Evolutionary conservation across 2,797 vertebrate genomes (phyloP), one percentile per base, ranked within the genome.

Genomic region (Enteromius paludinosus): DNA sequence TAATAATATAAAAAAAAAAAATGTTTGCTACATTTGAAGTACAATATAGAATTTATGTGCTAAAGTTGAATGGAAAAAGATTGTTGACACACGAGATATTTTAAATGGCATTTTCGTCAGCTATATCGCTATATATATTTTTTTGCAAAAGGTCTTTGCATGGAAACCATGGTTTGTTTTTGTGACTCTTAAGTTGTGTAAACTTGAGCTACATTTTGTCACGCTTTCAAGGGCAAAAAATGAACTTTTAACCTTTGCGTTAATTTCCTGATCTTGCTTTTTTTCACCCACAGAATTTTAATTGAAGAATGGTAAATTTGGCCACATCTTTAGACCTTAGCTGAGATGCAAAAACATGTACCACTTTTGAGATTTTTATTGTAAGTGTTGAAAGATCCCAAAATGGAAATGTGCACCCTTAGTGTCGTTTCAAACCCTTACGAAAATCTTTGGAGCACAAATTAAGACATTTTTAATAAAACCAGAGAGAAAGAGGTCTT

Each of bases 301-400:
- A 12, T 7, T 2, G 6, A 47, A 7, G 11, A 15, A 54, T 6
- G 20, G 30, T 15, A 38, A 23, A 73, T 52, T 10, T 11, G 15
- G 18, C 9, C 25, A 11, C 5, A 33, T 18, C 45, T 72, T 72
- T n/a, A 52, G 10, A 49, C 4, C 45, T 71, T 7, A 20, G 45
- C 9, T 33, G 18, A 33, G 10, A 33, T 33, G n/a, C 17, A 52
- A 72, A 72, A 52, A 52, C 15, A 3, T n/a, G 1, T 6, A 49
- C 18, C 43, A 30, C 25, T 49, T 20, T 30, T 74, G 62, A 82
- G 47, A 70, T 71, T 70, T 35, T 43, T 52, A 62, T 83, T 70
- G 45, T 74, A 79, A 45, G 38, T 64, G 1, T 61, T 61, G 5
- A 61, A 28, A 6, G 12, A 15, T 4, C 5, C 4, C 23, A 59